Evolutionary conservation across 2,797 vertebrate genomes (phyloP), one percentile per base, ranked within the genome.

Genomic region (Myripristis murdjan): DNA sequence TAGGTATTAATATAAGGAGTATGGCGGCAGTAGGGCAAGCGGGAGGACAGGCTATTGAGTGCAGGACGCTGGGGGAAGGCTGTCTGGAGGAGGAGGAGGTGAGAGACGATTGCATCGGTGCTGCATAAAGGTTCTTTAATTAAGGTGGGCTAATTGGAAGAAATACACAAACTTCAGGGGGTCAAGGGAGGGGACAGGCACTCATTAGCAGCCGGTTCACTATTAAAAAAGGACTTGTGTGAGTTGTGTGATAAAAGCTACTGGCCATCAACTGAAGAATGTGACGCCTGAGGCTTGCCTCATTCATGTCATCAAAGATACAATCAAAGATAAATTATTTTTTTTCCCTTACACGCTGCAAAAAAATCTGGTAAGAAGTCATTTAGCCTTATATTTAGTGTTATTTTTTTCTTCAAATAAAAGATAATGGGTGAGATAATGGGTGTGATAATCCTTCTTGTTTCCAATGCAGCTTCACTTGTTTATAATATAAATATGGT

Each of bases 1-100:
- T 52, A 26, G 31, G 72, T 75, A 66, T 86, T 86, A 82, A 80
- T 81, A 72, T 73, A 73, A 70, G 72, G 60, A 83, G 64, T 60
- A 66, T 33, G 53, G 63, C 53, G 11, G 54, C 46, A 65, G 62
- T 69, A 61, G 55, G 59, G 39, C 18, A 24, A 49, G 67, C 0
- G 2, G 47, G 46, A 41, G 23, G 64, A 35, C 63, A 70, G 72
- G 72, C 35, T 48, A 31, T 33, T 49, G 69, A 56, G 64, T 66
- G 46, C 46, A 60, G 77, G 63, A 71, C 75, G 64, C 37, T 4
- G 18, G 43, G 48, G 37, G 24, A n/a, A 56, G 43, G 52, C 64
- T 52, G 66, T 60, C 61, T 63, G 57, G 18, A 31, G 28, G 28
- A 31, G 28, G 28, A 31, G 20, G 56, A 18, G 18, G 14, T 7